Percentiles rank a stretch among this genome's conserved stretches.
Evolutionary conservation across 2,113 vertebrate genomes (phyloP).

Genomic region (Synodontis membranacea): DNA sequence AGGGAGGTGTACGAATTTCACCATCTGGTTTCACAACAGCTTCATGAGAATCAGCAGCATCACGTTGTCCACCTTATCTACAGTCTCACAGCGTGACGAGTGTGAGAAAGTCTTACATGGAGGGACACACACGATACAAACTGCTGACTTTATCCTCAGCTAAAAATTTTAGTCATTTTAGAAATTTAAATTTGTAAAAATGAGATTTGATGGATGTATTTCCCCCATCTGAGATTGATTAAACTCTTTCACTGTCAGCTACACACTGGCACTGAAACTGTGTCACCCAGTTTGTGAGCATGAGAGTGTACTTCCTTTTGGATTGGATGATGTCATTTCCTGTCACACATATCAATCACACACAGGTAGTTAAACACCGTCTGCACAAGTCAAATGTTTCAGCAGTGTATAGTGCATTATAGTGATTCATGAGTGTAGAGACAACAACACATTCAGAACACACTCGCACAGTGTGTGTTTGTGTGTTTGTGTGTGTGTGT

Average conservation of each 20-base stretch:
- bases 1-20: background rate
- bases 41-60: background rate
- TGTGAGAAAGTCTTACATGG: constrained; percentile 48
- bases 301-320: constrained; percentile 28
- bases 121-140: constrained; percentile 10
- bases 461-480: background rate
- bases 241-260: constrained; percentile 55
- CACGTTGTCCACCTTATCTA: background rate
- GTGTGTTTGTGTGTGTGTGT: constrained; percentile 4
- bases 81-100: constrained; percentile 42
- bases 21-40: background rate
- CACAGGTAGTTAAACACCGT: constrained; percentile 36
- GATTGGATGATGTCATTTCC: constrained; percentile 32
- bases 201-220: constrained; percentile 2
- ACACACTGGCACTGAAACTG: constrained; percentile 51
- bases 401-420: constrained; percentile 17
- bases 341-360: constrained; percentile 37
- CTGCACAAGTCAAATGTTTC: constrained; percentile 37
- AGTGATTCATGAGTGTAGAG: background rate
- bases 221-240: constrained; percentile 52
- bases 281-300: constrained; percentile 50
- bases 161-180: background rate
- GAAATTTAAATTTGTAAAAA: background rate
- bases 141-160: background rate
- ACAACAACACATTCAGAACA: background rate